These are phyloP conservation scores for Pandemis corylana DNA, from an alignment of 2,888 invertebrate genomes.

Conservation along the genomic window DNA sequence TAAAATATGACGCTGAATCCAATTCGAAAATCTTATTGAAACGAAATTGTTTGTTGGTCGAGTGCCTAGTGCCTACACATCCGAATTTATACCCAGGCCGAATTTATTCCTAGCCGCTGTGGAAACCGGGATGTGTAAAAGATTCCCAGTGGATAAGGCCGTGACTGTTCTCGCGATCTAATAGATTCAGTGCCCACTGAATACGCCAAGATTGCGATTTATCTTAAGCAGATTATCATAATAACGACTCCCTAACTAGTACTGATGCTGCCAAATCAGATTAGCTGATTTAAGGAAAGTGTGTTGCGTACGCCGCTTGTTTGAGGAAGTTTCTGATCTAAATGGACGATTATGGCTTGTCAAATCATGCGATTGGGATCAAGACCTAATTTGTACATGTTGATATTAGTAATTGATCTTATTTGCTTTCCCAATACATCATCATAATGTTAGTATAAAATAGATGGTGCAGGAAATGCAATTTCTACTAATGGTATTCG, in stretches of 20 bases:
- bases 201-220: slow-evolving; percentile 5
- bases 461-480: too few species aligned
- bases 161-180: background rate
- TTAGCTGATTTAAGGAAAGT: slow-evolving; percentile 21
- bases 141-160: slow-evolving; percentile 7
- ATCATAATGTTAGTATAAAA: too few species aligned
- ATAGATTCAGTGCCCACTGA: slow-evolving; percentile 4
- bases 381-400: background rate
- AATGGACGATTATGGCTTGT: background rate
- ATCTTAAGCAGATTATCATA: slow-evolving; percentile 22
- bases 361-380: background rate
- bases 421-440: background rate
- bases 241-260: slow-evolving; percentile 8
- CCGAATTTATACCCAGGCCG: slow-evolving; percentile 36
- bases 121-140: slow-evolving; percentile 19
- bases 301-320: slow-evolving; percentile 1
- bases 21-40: slow-evolving; percentile 36
- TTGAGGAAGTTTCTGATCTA: slow-evolving; percentile 4
- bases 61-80: slow-evolving; percentile 26
- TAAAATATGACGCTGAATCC: slow-evolving; percentile 1
- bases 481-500: too few species aligned
- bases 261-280: slow-evolving; percentile 29
- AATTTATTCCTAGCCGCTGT: slow-evolving; percentile 22
- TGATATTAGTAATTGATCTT: background rate
- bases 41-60: slow-evolving; percentile 29